Conservation (phyloP, 2,797 vertebrate species). For the Remorina albescens region DNA sequence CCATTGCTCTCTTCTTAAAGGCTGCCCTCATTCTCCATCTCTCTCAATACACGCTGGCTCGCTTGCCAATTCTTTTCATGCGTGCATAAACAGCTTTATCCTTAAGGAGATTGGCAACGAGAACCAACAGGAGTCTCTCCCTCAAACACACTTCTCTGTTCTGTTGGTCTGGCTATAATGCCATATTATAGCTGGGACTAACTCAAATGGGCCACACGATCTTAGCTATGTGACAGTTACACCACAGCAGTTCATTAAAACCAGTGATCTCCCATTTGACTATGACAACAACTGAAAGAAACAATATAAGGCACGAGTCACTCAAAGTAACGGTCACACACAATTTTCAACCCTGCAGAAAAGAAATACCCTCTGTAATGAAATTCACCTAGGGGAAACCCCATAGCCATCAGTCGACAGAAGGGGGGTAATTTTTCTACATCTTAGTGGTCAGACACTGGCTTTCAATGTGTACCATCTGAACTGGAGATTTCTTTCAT, state of each 20-base stretch:
- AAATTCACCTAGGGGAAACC: slow-evolving; percentile 11
- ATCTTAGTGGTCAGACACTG: slow-evolving; percentile 5
- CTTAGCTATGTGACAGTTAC: slow-evolving; percentile 41
- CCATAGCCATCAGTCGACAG: slow-evolving; percentile 4
- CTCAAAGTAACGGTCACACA: slow-evolving; percentile 42
- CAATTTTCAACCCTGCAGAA: slow-evolving; percentile 21
- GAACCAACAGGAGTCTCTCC: slow-evolving; percentile 67
- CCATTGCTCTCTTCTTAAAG: slow-evolving; percentile 52
- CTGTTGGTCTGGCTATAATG: slow-evolving; percentile 35
- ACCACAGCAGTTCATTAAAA: slow-evolving; percentile 50
- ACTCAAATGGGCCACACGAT: slow-evolving; percentile 52
- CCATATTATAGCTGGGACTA: slow-evolving; percentile 51
- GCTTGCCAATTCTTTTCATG: slow-evolving; percentile 74
- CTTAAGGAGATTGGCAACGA: slow-evolving; percentile 71
- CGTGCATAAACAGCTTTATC: slow-evolving; percentile 71
- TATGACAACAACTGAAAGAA: slow-evolving; percentile 50
- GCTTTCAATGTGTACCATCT: slow-evolving; percentile 18
- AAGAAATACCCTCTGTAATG: slow-evolving; percentile 25
- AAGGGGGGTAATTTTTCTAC: slow-evolving; percentile 4
- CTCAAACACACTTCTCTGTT: slow-evolving; percentile 40
- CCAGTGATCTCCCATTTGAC: slow-evolving; percentile 45
- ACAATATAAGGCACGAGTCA: slow-evolving; percentile 17
- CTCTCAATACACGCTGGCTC: slow-evolving; percentile 45
- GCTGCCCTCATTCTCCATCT: slow-evolving; percentile 66
- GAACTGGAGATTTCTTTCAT: slow-evolving; percentile 37